These are phyloP conservation scores for Danaus melanippus DNA, from an alignment of 1,140 invertebrate species.

Conservation along the genomic window DNA sequence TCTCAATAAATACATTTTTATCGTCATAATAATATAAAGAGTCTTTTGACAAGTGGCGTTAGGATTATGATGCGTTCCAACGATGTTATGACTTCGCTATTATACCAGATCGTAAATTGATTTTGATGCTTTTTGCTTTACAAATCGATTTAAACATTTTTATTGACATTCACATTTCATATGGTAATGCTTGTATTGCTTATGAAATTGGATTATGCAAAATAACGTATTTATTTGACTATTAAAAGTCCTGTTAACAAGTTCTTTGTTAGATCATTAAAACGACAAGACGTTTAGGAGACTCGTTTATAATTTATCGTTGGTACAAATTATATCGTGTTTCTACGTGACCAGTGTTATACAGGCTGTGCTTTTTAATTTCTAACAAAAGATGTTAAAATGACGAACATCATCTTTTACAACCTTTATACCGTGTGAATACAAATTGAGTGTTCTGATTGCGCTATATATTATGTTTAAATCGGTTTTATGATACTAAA, in stretches of 20 bases:
- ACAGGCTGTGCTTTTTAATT: constrained; percentile 49
- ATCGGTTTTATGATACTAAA: constrained; percentile 67
- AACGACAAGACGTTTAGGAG: constrained; percentile 34
- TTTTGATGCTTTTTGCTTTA: constrained; percentile 59
- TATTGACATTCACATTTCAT: constrained; percentile 52
- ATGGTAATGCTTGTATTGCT: constrained; percentile 53
- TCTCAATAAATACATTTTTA: constrained; percentile 71
- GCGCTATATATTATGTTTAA: constrained; percentile 64
- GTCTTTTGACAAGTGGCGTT: constrained; percentile 59
- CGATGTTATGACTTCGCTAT: constrained; percentile 34
- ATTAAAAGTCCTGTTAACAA: constrained; percentile 11
- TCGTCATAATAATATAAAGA: constrained; percentile 63
- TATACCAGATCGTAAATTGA: constrained; percentile 64
- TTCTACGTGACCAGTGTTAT: constrained; percentile 52
- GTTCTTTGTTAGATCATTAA: constrained; percentile 22
- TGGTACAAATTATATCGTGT: constrained; percentile 49
- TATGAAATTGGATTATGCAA: constrained; percentile 4
- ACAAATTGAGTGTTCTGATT: constrained; percentile 56
- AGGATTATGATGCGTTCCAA: constrained; percentile 42
- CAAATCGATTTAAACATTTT: constrained; percentile 56
- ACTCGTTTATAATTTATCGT: constrained; percentile 55
- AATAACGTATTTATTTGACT: not conserved
- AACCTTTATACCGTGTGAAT: constrained; percentile 50
- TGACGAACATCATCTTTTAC: constrained; percentile 54
- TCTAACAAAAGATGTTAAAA: constrained; percentile 52